Conservation (phyloP, 2,113 vertebrate genomes). For the Chlamydotis undulata region DNA sequence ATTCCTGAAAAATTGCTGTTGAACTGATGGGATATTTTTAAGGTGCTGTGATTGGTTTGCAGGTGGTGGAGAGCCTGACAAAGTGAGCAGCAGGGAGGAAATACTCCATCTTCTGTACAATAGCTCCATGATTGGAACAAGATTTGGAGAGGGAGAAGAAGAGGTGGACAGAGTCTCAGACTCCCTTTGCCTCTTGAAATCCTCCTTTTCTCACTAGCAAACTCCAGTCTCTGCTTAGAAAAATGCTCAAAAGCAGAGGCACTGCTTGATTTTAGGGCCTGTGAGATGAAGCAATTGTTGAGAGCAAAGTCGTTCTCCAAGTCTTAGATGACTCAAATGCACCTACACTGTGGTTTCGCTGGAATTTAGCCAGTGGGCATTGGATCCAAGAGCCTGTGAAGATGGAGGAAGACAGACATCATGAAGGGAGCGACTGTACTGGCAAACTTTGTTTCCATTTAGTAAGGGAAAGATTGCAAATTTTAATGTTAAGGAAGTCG, state of each 20-base stretch:
- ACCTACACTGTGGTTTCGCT: not conserved
- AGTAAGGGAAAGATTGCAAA: slow-evolving; percentile 1
- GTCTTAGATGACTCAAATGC: not conserved
- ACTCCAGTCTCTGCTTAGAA: not conserved
- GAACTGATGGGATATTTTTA: not conserved
- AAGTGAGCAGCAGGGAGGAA: not conserved
- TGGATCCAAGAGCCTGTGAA: not conserved
- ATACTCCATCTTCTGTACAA: not conserved
- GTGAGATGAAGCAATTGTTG: not conserved
- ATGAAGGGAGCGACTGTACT: not conserved
- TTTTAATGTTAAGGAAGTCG: not conserved
- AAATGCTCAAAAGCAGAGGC: not conserved
- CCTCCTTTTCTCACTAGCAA: not conserved
- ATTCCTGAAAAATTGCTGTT: not conserved
- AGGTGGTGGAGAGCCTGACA: not conserved
- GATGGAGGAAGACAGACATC: not conserved
- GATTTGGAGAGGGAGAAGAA: not conserved
- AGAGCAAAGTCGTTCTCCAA: not conserved
- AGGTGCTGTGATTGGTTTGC: not conserved
- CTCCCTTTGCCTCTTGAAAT: not conserved
- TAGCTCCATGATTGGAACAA: not conserved
- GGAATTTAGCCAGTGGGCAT: not conserved
- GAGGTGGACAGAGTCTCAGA: not conserved
- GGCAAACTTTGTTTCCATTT: slow-evolving; percentile 18
- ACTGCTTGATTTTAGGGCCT: not conserved